Evolutionary conservation across 1,140 invertebrate genomes (phyloP).

Genomic region (Cotesia glomerata): DNA sequence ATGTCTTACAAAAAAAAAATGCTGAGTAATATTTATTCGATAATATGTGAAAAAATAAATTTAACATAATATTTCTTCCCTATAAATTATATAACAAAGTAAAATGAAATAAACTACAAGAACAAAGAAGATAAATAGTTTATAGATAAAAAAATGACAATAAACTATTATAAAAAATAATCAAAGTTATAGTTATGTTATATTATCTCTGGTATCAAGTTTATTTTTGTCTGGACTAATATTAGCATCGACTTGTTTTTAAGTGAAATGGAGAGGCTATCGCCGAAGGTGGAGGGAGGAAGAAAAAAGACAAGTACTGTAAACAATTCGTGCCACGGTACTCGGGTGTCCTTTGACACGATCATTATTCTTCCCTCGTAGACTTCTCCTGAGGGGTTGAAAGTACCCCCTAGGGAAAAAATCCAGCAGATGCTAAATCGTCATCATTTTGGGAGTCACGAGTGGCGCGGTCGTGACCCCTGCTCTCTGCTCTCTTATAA

Average conservation of each 20-base stretch:
- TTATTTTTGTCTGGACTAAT: conserved; percentile 17
- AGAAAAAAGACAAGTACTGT: background rate
- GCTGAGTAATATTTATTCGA: too few species aligned
- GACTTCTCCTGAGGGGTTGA: background rate
- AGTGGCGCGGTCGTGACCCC: conserved; percentile 25
- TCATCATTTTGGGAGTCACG: conserved; percentile 19
- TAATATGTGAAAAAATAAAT: too few species aligned
- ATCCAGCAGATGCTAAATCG: conserved; percentile 21
- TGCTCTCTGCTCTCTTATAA: background rate
- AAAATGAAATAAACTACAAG: too few species aligned
- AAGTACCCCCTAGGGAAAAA: background rate
- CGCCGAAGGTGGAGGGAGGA: background rate
- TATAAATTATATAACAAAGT: too few species aligned
- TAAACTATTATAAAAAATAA: background rate
- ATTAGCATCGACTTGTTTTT: conserved; percentile 18
- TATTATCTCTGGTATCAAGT: background rate
- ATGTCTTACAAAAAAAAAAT: too few species aligned
- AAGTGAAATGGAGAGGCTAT: background rate
- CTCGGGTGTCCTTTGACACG: conserved; percentile 8
- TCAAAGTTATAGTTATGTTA: background rate
- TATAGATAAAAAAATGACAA: background rate
- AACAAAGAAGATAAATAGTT: background rate
- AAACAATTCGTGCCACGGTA: conserved; percentile 1
- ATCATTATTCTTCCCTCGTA: conserved; percentile 18
- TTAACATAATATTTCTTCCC: too few species aligned